A percentile compares a stretch with the other conserved stretches of the same genome.
Conservation (phyloP, 2,113 vertebrate genomes). For the Sorex fumeus region DNA sequence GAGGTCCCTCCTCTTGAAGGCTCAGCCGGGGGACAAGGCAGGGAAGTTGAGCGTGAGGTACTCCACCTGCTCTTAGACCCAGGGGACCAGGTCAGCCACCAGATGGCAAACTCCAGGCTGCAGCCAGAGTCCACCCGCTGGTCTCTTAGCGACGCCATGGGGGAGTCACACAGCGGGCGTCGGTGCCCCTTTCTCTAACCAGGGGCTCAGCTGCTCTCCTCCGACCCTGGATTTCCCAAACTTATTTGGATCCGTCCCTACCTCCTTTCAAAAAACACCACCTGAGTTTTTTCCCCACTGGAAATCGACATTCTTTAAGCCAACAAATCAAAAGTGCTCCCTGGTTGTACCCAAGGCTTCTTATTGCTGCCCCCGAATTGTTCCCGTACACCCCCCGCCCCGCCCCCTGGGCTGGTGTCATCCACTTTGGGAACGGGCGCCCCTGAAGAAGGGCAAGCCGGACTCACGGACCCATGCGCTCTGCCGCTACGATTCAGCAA, state of each 20-base stretch:
- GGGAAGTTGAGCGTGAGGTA: neutral
- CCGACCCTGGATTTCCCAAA: neutral
- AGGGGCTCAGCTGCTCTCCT: neutral
- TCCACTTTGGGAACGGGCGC: no score
- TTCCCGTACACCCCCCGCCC: no score
- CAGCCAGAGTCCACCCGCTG: neutral
- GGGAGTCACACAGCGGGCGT: neutral
- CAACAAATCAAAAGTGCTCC: no score
- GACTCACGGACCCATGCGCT: neutral
- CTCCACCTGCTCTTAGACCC: neutral
- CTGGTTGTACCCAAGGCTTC: no score
- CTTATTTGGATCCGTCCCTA: no score
- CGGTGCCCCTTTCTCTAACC: neutral
- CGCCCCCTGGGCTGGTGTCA: no score
- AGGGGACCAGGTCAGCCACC: neutral
- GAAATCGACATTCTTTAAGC: no score
- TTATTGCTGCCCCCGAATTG: no score
- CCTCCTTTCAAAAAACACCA: no score
- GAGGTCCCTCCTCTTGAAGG: neutral
- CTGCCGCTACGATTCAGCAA: conserved; percentile 38
- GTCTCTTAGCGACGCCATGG: neutral
- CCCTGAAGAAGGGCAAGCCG: neutral
- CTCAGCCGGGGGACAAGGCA: neutral
- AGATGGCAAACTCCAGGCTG: neutral
- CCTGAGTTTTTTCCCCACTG: no score